Evolutionary conservation across 2,888 invertebrate genomes (phyloP).

Genomic region (Labia minor): DNA sequence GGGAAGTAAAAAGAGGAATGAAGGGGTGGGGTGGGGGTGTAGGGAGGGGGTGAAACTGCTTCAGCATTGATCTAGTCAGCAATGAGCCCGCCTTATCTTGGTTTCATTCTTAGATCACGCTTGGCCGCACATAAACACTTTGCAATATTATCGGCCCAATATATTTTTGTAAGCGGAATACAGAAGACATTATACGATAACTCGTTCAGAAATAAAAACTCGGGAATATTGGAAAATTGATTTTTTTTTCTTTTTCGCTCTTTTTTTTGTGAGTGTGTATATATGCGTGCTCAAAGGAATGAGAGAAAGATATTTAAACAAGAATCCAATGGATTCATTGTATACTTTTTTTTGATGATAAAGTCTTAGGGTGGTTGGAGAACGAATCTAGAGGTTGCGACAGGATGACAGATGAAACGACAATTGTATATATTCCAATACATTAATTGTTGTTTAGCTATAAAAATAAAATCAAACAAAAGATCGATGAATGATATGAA

Average conservation of each 20-base stretch:
- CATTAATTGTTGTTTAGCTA: too few species aligned
- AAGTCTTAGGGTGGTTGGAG: not conserved
- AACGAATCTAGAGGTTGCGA: too few species aligned
- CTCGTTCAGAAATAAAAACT: constrained; percentile 13
- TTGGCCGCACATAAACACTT: constrained; percentile 13
- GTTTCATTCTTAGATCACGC: constrained; percentile 13
- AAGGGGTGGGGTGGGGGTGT: too few species aligned
- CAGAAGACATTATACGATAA: constrained; percentile 13
- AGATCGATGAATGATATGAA: too few species aligned
- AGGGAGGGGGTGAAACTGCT: too few species aligned
- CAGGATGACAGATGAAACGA: too few species aligned
- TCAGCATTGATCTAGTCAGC: constrained; percentile 9
- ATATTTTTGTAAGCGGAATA: constrained; percentile 13
- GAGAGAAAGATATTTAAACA: constrained; percentile 5
- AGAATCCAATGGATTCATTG: not conserved
- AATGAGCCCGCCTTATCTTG: constrained; percentile 3
- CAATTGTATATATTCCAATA: too few species aligned
- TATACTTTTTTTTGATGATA: not conserved
- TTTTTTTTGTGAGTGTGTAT: not conserved
- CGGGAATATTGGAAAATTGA: constrained; percentile 2
- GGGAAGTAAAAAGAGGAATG: too few species aligned
- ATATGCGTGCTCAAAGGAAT: not conserved
- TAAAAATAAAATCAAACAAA: too few species aligned
- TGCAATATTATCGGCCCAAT: constrained; percentile 13
- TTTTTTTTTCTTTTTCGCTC: not conserved